A percentile compares a stretch with the other conserved stretches of the same genome.
phyloP scores from a whole-genome alignment of 2,797 vertebrate species.

The Acomys russatus region DNA sequence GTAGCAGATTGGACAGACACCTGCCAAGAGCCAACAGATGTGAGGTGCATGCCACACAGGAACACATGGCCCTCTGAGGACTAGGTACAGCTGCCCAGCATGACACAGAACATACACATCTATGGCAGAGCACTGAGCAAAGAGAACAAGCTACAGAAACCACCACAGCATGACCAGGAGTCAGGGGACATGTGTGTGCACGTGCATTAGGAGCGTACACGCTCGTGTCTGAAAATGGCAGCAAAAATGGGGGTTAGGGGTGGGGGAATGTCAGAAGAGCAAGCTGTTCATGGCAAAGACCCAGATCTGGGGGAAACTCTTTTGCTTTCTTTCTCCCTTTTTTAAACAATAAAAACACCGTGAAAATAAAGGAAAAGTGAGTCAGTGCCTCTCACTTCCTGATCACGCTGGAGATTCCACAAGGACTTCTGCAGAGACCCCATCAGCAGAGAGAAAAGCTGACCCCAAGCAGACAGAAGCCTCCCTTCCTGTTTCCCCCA shows the following conservation, averaged over 20 bases:
- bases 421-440: not conserved
- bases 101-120: rapidly evolving
- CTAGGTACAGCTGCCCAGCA: rapidly evolving
- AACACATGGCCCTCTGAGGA: rapidly evolving
- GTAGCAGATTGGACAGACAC: too few species aligned
- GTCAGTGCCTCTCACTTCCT: constrained; percentile 75
- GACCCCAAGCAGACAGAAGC: constrained; percentile 26
- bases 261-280: not conserved
- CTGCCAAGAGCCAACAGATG: too few species aligned
- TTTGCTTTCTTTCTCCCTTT: constrained; percentile 6
- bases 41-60: rapidly evolving
- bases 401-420: constrained; percentile 41
- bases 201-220: rapidly evolving
- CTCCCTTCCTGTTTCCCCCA: constrained; percentile 70
- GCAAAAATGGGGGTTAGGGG: too few species aligned
- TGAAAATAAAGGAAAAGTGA: constrained; percentile 66
- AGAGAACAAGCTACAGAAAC: not conserved
- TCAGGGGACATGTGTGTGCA: rapidly evolving
- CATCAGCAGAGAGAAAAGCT: constrained; percentile 30
- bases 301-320: not conserved
- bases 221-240: not conserved
- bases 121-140: rapidly evolving
- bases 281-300: not conserved
- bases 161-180: rapidly evolving
- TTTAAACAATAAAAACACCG: constrained; percentile 49